Evolutionary conservation across 2,888 invertebrate genomes (phyloP).

Genomic region (Hybos culiciformis): DNA sequence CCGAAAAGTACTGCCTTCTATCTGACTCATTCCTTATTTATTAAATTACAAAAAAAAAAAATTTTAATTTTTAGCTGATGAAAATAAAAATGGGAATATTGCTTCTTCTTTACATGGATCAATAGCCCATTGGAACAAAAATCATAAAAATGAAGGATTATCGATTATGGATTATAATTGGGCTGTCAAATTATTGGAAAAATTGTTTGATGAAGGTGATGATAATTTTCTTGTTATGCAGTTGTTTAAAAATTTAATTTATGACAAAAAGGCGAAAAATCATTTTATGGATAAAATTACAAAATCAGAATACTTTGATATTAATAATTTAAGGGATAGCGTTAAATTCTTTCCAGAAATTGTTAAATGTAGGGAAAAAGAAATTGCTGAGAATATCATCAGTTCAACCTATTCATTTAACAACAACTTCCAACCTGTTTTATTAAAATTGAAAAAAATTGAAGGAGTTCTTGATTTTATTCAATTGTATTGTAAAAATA

Average conservation of each 20-base stretch:
- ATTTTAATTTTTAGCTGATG: no score
- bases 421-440: not conserved
- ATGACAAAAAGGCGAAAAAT: not conserved
- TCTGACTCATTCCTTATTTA: no score
- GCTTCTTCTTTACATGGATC: not conserved
- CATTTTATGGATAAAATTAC: not conserved
- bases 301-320: not conserved
- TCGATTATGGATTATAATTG: not conserved
- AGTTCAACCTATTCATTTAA: not conserved
- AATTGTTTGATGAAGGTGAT: not conserved
- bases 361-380: not conserved
- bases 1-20: no score
- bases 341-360: not conserved
- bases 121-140: not conserved
- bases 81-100: no score
- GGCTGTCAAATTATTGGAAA: not conserved
- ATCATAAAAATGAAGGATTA: not conserved
- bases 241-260: not conserved
- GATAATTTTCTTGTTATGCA: not conserved
- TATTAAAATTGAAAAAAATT: not conserved
- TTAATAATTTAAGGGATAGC: not conserved
- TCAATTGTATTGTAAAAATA: no score
- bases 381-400: not conserved
- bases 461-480: no score
- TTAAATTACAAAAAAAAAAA: no score